A percentile compares a stretch with the other conserved stretches of the same genome.
Evolutionary conservation across 2,888 invertebrate genomes (phyloP).

Genomic region (Pogonocherus hispidulus): DNA sequence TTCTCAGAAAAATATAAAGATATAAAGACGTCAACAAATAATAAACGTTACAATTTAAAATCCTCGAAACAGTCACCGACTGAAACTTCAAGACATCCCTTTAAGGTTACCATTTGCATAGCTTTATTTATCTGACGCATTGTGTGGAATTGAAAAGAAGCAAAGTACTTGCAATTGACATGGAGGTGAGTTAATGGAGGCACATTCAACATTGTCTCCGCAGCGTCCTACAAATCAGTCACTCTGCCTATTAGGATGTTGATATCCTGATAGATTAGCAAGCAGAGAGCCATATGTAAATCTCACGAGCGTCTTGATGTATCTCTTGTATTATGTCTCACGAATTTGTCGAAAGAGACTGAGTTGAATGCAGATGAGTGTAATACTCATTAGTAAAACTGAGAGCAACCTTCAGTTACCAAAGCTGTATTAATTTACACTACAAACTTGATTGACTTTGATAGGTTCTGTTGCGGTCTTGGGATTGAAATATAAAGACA

Average conservation of each 20-base stretch:
- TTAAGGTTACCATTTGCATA: slow-evolving; percentile 30
- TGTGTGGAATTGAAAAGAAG: slow-evolving; percentile 37
- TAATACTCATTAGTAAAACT: slow-evolving; percentile 32
- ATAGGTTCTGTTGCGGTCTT: slow-evolving; percentile 13
- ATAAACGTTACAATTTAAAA: background rate
- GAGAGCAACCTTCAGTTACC: slow-evolving; percentile 13
- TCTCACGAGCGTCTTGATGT: slow-evolving; percentile 61
- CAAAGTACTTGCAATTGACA: slow-evolving; percentile 45
- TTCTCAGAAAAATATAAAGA: too few relatives aligned
- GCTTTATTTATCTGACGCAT: slow-evolving; percentile 31
- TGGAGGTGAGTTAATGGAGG: slow-evolving; percentile 60
- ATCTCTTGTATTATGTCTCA: slow-evolving; percentile 62
- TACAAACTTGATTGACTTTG: slow-evolving; percentile 19
- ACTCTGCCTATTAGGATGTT: slow-evolving; percentile 59
- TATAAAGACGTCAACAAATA: background rate
- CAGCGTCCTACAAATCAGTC: slow-evolving; percentile 62
- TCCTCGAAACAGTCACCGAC: background rate
- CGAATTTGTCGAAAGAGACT: slow-evolving; percentile 59
- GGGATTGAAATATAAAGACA: slow-evolving; percentile 22
- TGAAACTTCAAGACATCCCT: slow-evolving; percentile 3
- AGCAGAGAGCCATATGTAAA: slow-evolving; percentile 61
- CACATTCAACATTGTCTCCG: slow-evolving; percentile 61
- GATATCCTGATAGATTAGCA: slow-evolving; percentile 64
- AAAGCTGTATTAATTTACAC: slow-evolving; percentile 29
- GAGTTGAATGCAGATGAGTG: slow-evolving; percentile 48